Evolutionary conservation across 2,888 invertebrate species (phyloP).

Genomic region (Cosmopolites sordidus): DNA sequence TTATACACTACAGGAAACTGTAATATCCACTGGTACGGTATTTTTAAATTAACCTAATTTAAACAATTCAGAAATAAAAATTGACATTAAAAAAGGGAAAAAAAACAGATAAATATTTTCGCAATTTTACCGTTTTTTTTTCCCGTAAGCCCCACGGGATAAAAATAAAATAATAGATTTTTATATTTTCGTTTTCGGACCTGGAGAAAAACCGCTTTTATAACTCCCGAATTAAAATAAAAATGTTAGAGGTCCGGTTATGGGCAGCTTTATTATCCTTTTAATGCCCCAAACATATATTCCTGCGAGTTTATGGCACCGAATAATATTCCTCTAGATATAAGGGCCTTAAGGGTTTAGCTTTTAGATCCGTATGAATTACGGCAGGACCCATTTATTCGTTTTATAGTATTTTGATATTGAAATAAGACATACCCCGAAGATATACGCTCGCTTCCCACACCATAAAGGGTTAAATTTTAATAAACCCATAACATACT

Average conservation of each 20-base stretch:
- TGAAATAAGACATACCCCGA: conserved; percentile 20
- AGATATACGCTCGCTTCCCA: not conserved
- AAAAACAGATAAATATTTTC: too few species aligned
- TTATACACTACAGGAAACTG: too few species aligned
- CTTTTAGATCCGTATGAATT: conserved; percentile 24
- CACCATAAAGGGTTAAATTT: too few species aligned
- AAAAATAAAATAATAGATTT: conserved; percentile 4
- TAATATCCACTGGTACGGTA: too few species aligned
- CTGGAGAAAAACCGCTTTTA: conserved; percentile 8
- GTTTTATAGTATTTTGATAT: conserved; percentile 24
- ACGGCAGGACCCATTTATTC: conserved; percentile 14
- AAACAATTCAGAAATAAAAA: too few species aligned
- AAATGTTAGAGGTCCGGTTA: conserved; percentile 31
- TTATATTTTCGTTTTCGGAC: conserved; percentile 1
- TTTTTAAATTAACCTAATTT: too few species aligned
- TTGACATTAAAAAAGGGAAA: too few species aligned
- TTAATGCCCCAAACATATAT: conserved; percentile 27
- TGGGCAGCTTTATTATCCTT: conserved; percentile 29
- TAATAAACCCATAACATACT: too few species aligned
- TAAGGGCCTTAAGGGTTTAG: conserved; percentile 25
- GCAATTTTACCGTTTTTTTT: too few species aligned
- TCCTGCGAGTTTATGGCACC: conserved; percentile 16
- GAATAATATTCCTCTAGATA: conserved; percentile 24
- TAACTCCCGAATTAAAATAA: conserved; percentile 29
- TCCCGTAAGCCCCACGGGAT: too few species aligned